Base-by-base conservation (phyloP, 2,888 invertebrate species). In the Ophion slaviceki region DNA sequence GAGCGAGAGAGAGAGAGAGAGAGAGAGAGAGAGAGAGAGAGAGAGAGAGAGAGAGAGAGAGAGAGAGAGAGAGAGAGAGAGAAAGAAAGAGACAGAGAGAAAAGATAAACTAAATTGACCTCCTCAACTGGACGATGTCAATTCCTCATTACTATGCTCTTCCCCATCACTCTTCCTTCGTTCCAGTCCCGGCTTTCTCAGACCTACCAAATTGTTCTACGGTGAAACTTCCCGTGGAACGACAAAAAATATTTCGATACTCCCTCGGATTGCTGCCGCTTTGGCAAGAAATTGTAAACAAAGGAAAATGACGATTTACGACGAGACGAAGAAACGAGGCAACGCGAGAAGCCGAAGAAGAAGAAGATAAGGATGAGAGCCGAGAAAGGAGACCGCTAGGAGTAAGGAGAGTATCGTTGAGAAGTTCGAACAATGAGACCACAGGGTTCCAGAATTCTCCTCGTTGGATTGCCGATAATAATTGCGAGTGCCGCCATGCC, bases 101-200 rank as follows among this genome's bases (percentile, higher is more conserved):
- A 79, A 40, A 74, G 71, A 70, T 76, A 40, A 61, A 81, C 77
- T 76, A 82, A 90, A 86, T 90, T 91, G 91, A 92, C 91, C 92
- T 89, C 88, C 83, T 79, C 88, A 86, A 89, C 84, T 87, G 89
- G 85, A 70, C 89, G 88, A 90, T 90, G 92, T 91, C 92, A 92
- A 91, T 91, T 91, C 91, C 91, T 92, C 90, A 88, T 91, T 90
- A 88, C 36, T 84, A 87, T 85, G 86, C 68, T 11, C 66, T 11
- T 45, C 59, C 6, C 17, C 20, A 36, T 59, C 57, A 20, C 57
- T 32, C 2, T 4, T 59, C 6, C 32, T 71, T 57, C n/a, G 14
- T 59, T 20, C 57, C 32, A 17, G 68, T 68, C 61, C 8, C 47
- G 20, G 59, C 6, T 40, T 47, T 28, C 75, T 47, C 2, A 32